phyloP scores from a whole-genome alignment of 2,797 vertebrate species.

The Alauda arvensis region DNA sequence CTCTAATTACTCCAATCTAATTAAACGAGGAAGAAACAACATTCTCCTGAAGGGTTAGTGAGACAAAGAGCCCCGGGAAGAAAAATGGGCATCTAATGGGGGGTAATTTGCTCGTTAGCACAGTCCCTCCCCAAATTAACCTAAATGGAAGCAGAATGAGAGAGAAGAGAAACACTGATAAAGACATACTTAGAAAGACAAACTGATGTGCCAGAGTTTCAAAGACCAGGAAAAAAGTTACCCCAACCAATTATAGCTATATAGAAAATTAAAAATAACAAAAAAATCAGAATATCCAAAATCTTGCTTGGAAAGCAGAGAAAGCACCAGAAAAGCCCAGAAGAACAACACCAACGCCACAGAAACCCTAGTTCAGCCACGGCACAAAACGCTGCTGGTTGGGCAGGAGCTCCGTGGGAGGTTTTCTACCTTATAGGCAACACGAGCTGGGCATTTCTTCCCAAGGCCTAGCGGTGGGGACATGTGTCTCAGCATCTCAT shows the following conservation, averaged over 20 bases:
- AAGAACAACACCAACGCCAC: constrained; percentile 30
- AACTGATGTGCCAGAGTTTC: constrained; percentile 20
- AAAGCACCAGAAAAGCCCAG: constrained; percentile 31
- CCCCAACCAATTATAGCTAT: background rate
- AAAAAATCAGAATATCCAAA: background rate
- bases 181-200: constrained; percentile 30
- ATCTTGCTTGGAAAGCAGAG: constrained; percentile 35
- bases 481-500: constrained; percentile 99
- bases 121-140: background rate
- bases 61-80: background rate
- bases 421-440: constrained; percentile 96
- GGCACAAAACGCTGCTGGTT: constrained; percentile 62
- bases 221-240: background rate
- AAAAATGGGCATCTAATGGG: background rate
- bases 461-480: constrained; percentile 98
- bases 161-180: constrained; percentile 18
- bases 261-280: background rate
- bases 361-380: constrained; percentile 51
- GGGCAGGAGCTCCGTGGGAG: background rate
- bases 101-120: background rate
- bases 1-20: constrained; percentile 44
- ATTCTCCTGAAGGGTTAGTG: background rate
- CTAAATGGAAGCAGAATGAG: constrained; percentile 14
- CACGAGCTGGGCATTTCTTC: constrained; percentile 97
- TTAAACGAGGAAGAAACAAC: background rate